Evolutionary conservation across 2,888 invertebrate species (phyloP), one percentile per base, ranked within the genome.

Genomic region (Melangyna quadrimaculata): DNA sequence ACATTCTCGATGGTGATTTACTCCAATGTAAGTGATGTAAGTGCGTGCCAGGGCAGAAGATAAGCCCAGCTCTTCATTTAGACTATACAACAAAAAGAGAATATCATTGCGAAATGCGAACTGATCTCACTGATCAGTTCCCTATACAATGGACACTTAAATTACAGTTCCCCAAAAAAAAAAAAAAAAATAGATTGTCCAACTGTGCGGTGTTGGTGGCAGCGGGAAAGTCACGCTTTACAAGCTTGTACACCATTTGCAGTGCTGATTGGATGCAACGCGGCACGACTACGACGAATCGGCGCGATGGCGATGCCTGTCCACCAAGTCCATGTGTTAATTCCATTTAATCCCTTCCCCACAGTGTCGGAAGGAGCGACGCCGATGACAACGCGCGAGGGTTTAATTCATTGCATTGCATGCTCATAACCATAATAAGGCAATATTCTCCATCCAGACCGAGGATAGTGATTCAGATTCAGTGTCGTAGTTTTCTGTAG

Each of bases 281-380:
- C 27, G 19, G 53, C 43, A 72, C 59, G 70, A 27, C 32, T 73
- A 45, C 53, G 35, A 37, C 69, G 67, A 77, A 61, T 61, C 67
- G 73, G n/a, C 40, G 48, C 57, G 61, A 72, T 67, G 74, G 51
- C 63, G 65, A 75, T 67, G 84, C 74, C 72, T 84, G 80, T 84
- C 84, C 67, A 67, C 84, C 61, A 69, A 77, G 61, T 84, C 84
- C 84, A 84, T 72, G 84, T 84, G 84, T 84, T 84, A 84, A 84
- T 84, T 84, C 84, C 80, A 80, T 71, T 84, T 80, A 84, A 84
- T 84, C 84, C 80, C 75, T 80, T 77, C 22, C 35, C 12, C n/a
- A n/a, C n/a, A 45, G 43, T 8, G 17, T 37, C 17, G 17, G 59
- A 57, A 65, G 67, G 71, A 65, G 53, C 70, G 9, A 48, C 35